Evolutionary conservation across 2,888 invertebrate genomes (phyloP).

Genomic region (Pilophorus perplexus): DNA sequence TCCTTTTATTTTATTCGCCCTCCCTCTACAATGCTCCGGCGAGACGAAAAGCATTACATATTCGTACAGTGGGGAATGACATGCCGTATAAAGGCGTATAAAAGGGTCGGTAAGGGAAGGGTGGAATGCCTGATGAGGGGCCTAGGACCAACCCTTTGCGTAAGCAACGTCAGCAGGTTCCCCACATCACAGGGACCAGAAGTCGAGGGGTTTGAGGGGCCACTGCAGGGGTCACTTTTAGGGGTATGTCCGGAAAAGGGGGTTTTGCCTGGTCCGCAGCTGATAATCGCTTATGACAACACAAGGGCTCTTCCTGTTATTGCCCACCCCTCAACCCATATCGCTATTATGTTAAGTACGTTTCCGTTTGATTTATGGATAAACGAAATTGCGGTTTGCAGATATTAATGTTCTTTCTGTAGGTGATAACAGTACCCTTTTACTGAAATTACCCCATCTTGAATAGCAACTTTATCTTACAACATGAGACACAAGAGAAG

Average conservation of each 20-base stretch:
- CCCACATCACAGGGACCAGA: not conserved
- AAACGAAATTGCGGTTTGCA: too few relatives aligned
- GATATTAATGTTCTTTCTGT: too few relatives aligned
- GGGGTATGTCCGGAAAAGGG: not conserved
- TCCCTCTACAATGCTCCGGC: not conserved
- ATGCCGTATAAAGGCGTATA: conserved; percentile 22
- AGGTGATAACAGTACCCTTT: too few relatives aligned
- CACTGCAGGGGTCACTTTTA: conserved; percentile 17
- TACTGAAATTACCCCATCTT: too few relatives aligned
- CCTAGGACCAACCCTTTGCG: conserved; percentile 9
- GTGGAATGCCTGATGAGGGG: conserved; percentile 24
- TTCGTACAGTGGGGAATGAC: not conserved
- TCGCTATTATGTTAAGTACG: too few relatives aligned
- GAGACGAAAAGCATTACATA: not conserved
- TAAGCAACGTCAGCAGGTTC: conserved; percentile 17
- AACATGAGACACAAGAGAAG: too few relatives aligned
- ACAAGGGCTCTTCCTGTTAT: conserved; percentile 5
- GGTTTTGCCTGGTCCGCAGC: conserved; percentile 1
- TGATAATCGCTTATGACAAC: conserved; percentile 25
- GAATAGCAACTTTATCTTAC: too few relatives aligned
- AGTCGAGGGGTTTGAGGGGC: conserved; percentile 9
- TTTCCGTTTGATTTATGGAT: too few relatives aligned
- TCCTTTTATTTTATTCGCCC: too few relatives aligned
- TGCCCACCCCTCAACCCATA: not conserved
- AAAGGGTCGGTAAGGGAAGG: conserved; percentile 15